Base-by-base conservation (phyloP, 2,797 vertebrate genomes). In the Acrossocheilus fasciatus region DNA sequence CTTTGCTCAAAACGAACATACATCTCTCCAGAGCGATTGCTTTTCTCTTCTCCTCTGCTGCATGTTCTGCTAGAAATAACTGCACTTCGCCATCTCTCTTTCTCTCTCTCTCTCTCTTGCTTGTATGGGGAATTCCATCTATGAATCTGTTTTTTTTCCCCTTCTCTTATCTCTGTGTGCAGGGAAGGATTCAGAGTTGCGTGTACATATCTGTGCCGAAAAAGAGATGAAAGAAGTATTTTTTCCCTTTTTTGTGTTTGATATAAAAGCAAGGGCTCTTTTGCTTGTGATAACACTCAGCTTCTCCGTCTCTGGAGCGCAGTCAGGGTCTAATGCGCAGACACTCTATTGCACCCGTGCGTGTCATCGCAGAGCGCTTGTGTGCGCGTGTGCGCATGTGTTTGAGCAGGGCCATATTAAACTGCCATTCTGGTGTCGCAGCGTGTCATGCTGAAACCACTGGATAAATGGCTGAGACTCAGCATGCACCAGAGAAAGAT, bases 71-170 rank as follows among this genome's bases (percentile, higher is more conserved):
- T 89, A 30, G 17, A 90, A 91, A 88, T 89, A 83, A 86, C 78
- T 89, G 66, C 69, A 75, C 84, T 87, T 77, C 66, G 47, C 79
- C 30, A 0, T 69, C 75, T 87, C 77, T 74, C 82, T 82, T 62
- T 50, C 76, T 83, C 81, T 82, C 84, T 84, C 75, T 50, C 39
- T 41, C 39, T 41, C 66, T 64, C 75, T 87, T 74, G 80, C 41
- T 88, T 78, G 86, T 64, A 75, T 81, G 81, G 78, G 85, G 87
- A 91, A 89, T 83, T 84, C 87, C 80, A 86, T 88, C 81, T 82
- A 70, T n/a, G 59, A 74, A 85, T 90, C 84, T 66, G 34, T 57
- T 78, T 82, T 82, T 82, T 76, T 87, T 39, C 43, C 43, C 39
- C 41, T 36, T 54, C 74, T 52, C 88, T 88, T 89, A 88, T 90